These are phyloP conservation scores for Bicyclus anynana DNA, from an alignment of 1,140 invertebrate species.

Conservation along the genomic window DNA sequence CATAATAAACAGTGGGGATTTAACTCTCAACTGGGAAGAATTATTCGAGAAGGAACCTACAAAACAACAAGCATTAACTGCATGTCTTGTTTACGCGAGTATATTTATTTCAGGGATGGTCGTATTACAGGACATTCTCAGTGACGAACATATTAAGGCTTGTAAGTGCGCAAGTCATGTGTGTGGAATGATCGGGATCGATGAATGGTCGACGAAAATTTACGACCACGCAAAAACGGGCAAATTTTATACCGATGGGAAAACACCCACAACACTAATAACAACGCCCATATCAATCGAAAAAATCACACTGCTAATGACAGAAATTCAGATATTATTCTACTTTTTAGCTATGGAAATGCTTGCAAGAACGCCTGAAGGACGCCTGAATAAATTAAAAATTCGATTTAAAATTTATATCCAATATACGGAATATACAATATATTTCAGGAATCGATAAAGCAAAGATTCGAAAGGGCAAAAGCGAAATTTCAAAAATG, in stretches of 20 bases:
- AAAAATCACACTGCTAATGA: background rate
- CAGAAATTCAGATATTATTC: constrained; percentile 8
- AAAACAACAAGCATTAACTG: constrained; percentile 33
- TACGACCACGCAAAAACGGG: constrained; percentile 8
- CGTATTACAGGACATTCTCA: constrained; percentile 29
- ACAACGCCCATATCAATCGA: background rate
- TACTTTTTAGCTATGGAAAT: constrained; percentile 27
- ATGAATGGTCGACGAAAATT: background rate
- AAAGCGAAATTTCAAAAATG: constrained; percentile 11
- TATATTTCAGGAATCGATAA: constrained; percentile 38
- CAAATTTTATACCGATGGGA: constrained; percentile 10
- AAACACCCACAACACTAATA: too few species aligned
- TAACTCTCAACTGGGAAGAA: constrained; percentile 30
- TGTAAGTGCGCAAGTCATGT: too few species aligned
- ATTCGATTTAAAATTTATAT: constrained; percentile 23
- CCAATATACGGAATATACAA: too few species aligned
- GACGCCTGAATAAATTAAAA: too few species aligned
- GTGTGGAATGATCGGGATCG: constrained; percentile 12
- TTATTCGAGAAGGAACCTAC: constrained; percentile 21
- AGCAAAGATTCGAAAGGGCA: constrained; percentile 28
- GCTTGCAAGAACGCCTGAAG: constrained; percentile 23
- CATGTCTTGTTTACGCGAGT: constrained; percentile 27
- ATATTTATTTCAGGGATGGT: constrained; percentile 30
- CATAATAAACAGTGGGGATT: constrained; percentile 30
- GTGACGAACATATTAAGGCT: constrained; percentile 17